Evolutionary conservation across 2,888 invertebrate species (phyloP).

Genomic region (Apomyelois bistriatella): DNA sequence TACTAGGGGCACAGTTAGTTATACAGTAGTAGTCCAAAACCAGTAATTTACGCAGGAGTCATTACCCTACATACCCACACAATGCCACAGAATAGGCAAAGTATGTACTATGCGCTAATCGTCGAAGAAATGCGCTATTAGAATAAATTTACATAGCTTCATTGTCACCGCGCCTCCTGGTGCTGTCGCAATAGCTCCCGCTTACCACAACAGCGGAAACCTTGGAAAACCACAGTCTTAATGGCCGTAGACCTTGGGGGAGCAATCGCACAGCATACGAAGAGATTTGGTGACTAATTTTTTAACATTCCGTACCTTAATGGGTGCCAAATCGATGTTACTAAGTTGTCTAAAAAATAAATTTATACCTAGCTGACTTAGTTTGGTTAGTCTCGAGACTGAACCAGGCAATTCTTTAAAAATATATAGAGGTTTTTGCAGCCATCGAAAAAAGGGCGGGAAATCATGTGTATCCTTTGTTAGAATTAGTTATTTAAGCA

Average conservation of each 20-base stretch:
- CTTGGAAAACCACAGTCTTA: neutral
- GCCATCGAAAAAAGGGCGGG: too few species aligned
- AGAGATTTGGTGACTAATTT: neutral
- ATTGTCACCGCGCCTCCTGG: neutral
- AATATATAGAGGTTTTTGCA: too few species aligned
- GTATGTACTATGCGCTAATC: constrained; percentile 1
- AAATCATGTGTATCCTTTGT: too few species aligned
- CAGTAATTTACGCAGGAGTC: neutral
- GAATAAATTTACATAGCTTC: constrained; percentile 10
- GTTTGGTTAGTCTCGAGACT: too few species aligned
- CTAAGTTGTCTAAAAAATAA: too few species aligned
- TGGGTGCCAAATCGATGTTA: too few species aligned
- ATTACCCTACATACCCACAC: neutral
- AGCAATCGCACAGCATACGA: neutral
- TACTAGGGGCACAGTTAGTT: too few species aligned
- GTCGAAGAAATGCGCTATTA: constrained; percentile 7
- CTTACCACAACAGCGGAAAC: neutral
- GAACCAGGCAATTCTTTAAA: too few species aligned
- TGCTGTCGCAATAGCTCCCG: neutral
- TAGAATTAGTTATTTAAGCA: too few species aligned
- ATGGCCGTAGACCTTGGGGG: neutral
- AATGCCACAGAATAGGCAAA: neutral
- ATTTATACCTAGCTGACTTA: too few species aligned
- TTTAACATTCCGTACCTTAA: too few species aligned
- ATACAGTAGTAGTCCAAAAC: neutral